Base-by-base conservation (phyloP, 2,888 invertebrate species). In the Apamea anceps region DNA sequence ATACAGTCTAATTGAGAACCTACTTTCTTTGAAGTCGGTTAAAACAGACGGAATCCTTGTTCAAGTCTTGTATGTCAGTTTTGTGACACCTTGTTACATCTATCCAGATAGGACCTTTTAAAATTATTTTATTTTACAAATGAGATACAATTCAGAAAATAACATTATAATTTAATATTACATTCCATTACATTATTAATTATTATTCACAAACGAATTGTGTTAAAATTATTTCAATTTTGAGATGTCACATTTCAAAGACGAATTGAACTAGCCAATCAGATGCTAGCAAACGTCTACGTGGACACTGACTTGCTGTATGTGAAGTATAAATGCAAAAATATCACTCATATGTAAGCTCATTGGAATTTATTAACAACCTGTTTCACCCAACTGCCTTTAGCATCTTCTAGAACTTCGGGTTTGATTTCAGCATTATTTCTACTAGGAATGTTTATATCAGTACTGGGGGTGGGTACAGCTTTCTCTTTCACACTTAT, bases 321-420 rank as follows among this genome's bases (percentile, higher is more conserved):
- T n/a, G 18, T 60, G 71, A 67, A 77, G 72, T 89, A 90, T 95
- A 96, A 96, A 95, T 96, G 95, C 95, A 94, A 90, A 90, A 87
- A 85, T 92, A 93, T 92, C 93, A 94, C 92, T 90, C 74, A 57
- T 88, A 92, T 93, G 79, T 88, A 92, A 93, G 89, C 90, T 96
- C 92, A 98, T 97, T 98, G 98, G 91, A 98, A 97, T 96, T 98
- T 97, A 88, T 98, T 98, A 25, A 98, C 98, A 90, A 98, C 98
- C 90, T 98, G 98, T 91, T 98, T 98, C 0, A 98, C 98, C 98
- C 98, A 98, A 89, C 97, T 97, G 54, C 97, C 98, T 94, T 97
- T 97, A 8, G 95, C 92, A 80, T 96, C 96, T 13, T 91, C 91
- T 71, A 94, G 91, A 74, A 85, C 85, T 48, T 90, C 90, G 65